Evolutionary conservation across 64 coral and sea anemone genomes (phyloP).

Genomic region (Montipora foliosa): DNA sequence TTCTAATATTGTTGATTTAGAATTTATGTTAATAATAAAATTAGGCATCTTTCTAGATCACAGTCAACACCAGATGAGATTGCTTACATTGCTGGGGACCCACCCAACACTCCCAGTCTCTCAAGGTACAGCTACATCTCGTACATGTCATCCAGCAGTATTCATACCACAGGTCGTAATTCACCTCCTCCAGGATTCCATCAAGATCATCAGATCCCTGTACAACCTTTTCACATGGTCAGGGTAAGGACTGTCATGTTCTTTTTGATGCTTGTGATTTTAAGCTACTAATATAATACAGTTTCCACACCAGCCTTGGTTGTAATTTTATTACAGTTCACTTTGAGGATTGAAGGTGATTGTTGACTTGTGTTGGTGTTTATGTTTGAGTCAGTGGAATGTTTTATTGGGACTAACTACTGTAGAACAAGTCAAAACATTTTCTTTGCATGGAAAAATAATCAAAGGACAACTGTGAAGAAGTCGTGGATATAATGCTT

Average conservation of each 20-base stretch:
- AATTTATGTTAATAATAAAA: not conserved
- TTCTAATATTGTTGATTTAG: too few species aligned
- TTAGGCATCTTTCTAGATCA: slow-evolving; percentile 63
- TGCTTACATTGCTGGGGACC: slow-evolving; percentile 88
- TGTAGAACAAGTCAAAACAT: too few species aligned
- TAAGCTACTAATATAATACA: not conserved
- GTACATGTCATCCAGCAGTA: slow-evolving; percentile 89
- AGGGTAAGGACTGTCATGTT: slow-evolving; percentile 7
- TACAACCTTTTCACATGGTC: slow-evolving; percentile 80
- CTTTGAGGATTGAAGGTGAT: too few species aligned
- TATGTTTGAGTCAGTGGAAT: too few species aligned
- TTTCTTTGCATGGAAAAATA: too few species aligned
- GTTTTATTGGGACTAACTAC: too few species aligned
- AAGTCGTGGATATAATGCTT: too few species aligned
- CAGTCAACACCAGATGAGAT: slow-evolving; percentile 96
- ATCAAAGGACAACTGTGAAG: too few species aligned
- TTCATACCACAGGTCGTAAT: slow-evolving; percentile 79
- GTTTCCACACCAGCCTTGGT: not conserved
- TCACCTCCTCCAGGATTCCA: slow-evolving; percentile 98
- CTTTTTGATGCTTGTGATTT: not conserved
- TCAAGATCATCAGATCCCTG: slow-evolving; percentile 86
- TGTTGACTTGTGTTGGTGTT: too few species aligned
- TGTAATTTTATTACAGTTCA: not conserved
- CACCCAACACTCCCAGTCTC: slow-evolving; percentile 90
- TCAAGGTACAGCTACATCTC: slow-evolving; percentile 85